Conservation (phyloP, 2,113 vertebrate species). For the Leptodactylus fuscus region DNA sequence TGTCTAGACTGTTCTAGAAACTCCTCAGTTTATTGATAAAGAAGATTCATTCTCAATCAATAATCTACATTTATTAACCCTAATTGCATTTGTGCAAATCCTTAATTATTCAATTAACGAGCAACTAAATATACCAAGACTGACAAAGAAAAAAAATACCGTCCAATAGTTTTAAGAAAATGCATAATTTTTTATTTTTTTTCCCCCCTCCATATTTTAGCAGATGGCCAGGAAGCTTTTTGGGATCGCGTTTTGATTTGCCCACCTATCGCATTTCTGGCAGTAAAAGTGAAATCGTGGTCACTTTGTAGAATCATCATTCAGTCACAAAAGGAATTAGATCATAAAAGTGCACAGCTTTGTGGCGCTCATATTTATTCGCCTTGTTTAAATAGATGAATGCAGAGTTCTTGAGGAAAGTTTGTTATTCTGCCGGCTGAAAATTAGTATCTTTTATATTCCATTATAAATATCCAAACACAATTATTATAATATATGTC, state of each 20-base stretch:
- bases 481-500: slow-evolving; percentile 41
- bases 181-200: too few relatives aligned
- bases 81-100: background rate
- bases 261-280: background rate
- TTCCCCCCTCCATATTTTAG: background rate
- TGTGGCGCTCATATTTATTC: slow-evolving; percentile 15
- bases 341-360: slow-evolving; percentile 3
- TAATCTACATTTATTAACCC: background rate
- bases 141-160: background rate
- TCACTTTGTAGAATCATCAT: slow-evolving; percentile 24
- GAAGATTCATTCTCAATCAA: background rate
- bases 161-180: background rate
- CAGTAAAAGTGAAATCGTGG: background rate
- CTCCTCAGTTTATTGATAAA: background rate
- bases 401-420: slow-evolving; percentile 30
- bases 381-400: slow-evolving; percentile 27
- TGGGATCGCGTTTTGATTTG: background rate
- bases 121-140: background rate
- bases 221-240: background rate
- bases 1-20: background rate
- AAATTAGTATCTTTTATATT: slow-evolving; percentile 46
- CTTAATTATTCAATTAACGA: background rate
- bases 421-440: slow-evolving; percentile 37
- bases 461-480: slow-evolving; percentile 41
- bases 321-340: slow-evolving; percentile 24